Conservation (phyloP, 2,113 vertebrate species). For the Podilymbus podiceps region DNA sequence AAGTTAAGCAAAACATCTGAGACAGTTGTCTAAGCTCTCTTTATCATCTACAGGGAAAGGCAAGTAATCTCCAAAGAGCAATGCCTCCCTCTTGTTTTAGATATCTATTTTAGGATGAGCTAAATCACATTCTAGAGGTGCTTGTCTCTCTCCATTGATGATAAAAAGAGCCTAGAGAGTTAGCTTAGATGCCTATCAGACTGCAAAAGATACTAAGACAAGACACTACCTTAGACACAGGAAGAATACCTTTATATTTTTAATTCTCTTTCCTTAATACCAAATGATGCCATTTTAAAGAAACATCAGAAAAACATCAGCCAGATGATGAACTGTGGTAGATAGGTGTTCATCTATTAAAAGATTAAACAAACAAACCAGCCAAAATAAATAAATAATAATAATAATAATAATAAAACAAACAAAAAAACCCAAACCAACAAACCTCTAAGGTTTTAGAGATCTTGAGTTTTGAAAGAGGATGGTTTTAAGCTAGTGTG, state of each 20-base stretch:
- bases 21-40: not conserved
- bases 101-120: conserved; percentile 1
- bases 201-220: not conserved
- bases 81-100: not conserved
- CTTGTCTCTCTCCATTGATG: not conserved
- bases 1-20: not conserved
- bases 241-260: not conserved
- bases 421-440: not conserved
- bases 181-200: not conserved
- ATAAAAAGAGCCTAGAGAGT: not conserved
- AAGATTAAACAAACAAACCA: not conserved
- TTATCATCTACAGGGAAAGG: not conserved
- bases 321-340: not conserved
- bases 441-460: not conserved
- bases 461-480: not conserved
- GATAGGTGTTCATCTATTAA: not conserved
- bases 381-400: not conserved
- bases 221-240: not conserved
- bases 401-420: no score
- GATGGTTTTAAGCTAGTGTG: not conserved
- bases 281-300: not conserved
- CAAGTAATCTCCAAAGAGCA: not conserved
- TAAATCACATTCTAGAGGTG: not conserved
- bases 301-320: not conserved
- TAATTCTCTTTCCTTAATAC: not conserved